Base-by-base conservation (phyloP, 2,113 vertebrate genomes). In the Channa argus region DNA sequence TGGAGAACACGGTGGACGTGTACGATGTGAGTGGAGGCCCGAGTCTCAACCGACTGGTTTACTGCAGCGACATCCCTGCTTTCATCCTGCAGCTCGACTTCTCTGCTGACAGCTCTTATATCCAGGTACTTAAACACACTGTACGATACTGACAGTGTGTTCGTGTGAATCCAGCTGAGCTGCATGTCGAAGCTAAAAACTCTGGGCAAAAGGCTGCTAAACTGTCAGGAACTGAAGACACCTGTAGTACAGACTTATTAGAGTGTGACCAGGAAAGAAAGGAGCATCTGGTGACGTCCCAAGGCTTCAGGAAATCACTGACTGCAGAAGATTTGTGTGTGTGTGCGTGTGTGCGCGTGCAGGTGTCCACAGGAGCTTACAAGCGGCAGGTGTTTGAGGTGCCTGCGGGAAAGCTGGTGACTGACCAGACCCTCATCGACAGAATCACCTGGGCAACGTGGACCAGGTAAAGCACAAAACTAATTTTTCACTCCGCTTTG, bases 391-490 rank as follows among this genome's bases (percentile, higher is more conserved):
- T 99, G 7, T 96, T 98, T 0, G 96, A 99, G 86, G 97, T 98
- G 34, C 96, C 97, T 10, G 90, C 96, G 15, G 97, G 97, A 75
- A 98, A 98, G 89, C 90, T 95, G 80, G 89, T 98, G 68, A 91
- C 86, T 0, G 97, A 99, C 55, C 90, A 93, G 43, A 36, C 76
- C 0, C 12, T 93, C 46, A 94, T 96, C 5, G 96, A 98, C 75
- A 96, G 95, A 83, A 98, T 99, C 92, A 99, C 97, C 2, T 99
- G 97, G 97, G 97, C 97, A 13, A 96, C 96, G 0, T 99, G 97
- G 97, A 99, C 97, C 85, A 98, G 97, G 97, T 98, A 15, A 70
- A 34, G 36, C 77, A 36, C 61, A 78, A 41, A 41, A 41, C 39
- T 24, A 24, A 41, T 41, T 41, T 41, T 41, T 41, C 39, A 41